These are phyloP conservation scores for Hipparchia semele DNA, from an alignment of 2,888 invertebrate species.

Conservation along the genomic window DNA sequence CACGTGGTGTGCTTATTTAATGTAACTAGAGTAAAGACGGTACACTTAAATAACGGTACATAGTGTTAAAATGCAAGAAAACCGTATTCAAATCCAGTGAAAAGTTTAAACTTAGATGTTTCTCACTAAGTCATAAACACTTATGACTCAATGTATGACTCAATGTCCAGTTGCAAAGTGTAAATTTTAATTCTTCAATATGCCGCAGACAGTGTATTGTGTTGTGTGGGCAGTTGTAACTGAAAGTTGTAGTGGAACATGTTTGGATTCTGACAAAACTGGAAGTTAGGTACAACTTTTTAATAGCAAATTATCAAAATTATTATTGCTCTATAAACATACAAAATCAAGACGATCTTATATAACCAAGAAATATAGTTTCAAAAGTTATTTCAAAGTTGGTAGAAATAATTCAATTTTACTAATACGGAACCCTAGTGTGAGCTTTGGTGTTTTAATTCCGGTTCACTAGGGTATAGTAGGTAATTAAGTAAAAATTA, in stretches of 20 bases:
- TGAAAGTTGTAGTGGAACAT: conserved; percentile 20
- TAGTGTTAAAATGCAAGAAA: no score
- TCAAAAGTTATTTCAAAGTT: background rate
- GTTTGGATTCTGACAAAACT: conserved; percentile 1
- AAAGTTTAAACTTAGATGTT: no score
- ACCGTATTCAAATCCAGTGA: no score
- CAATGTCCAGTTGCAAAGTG: no score
- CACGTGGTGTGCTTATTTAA: no score
- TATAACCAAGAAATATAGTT: no score
- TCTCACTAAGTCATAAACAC: no score
- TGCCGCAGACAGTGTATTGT: conserved; percentile 5
- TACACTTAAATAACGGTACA: no score
- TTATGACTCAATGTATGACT: no score
- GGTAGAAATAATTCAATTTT: background rate
- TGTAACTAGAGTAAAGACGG: no score
- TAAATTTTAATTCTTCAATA: background rate
- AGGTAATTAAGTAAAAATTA: conserved; percentile 16
- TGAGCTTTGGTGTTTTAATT: background rate
- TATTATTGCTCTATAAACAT: no score
- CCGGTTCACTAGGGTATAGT: background rate
- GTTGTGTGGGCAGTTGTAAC: conserved; percentile 1
- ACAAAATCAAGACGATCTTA: no score
- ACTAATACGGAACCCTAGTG: background rate
- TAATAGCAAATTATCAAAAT: background rate
- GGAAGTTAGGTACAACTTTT: conserved; percentile 11